A percentile compares a stretch with the other conserved stretches of the same genome.
These are phyloP conservation scores for Thalassophryne amazonica DNA, from an alignment of 2,797 vertebrate species.

Conservation along the genomic window DNA sequence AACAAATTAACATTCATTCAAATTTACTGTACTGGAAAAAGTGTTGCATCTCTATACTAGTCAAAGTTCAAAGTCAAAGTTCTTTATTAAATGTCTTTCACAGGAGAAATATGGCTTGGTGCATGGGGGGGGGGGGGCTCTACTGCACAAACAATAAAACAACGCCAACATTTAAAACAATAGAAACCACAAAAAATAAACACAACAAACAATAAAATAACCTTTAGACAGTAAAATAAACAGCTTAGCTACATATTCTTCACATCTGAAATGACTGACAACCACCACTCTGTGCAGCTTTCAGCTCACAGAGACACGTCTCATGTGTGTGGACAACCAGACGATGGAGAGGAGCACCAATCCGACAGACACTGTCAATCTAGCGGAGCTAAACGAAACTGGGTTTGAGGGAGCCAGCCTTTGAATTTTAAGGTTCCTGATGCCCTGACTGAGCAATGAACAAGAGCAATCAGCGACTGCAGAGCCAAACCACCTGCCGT, in stretches of 20 bases:
- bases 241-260: background rate
- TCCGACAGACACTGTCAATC: slow-evolving; percentile 15
- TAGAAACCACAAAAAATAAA: no score
- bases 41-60: no score
- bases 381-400: background rate
- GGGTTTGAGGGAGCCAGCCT: background rate
- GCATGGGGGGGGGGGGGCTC: no score
- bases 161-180: no score
- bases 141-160: no score
- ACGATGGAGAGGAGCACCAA: background rate
- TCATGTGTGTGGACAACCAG: background rate
- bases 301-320: background rate
- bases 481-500: no score
- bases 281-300: background rate
- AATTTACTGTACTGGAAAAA: background rate
- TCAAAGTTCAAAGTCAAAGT: no score
- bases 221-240: background rate
- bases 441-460: no score
- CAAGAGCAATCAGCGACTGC: no score
- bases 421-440: background rate
- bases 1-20: background rate
- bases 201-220: no score
- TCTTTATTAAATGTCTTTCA: no score
- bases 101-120: no score
- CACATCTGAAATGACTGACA: slow-evolving; percentile 3